Percentiles rank a stretch among this genome's conserved stretches.
Conservation (phyloP, 2,797 vertebrate genomes). For the Phoebastria nigripes region DNA sequence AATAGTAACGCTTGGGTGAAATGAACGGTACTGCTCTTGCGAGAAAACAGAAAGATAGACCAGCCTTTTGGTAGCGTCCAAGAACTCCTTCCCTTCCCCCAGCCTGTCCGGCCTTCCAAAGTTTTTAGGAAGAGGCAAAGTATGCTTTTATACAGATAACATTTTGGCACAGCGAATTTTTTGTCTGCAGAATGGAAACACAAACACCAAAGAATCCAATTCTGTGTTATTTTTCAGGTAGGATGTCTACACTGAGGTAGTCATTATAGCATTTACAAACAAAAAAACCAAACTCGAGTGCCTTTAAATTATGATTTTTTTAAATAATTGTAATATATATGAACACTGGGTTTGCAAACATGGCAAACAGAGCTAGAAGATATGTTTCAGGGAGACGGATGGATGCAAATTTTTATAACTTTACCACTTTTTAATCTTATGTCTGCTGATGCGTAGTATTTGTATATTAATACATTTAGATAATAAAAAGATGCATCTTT, state of each 20-base stretch:
- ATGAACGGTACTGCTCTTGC: background rate
- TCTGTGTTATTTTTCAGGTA: conserved; percentile 29
- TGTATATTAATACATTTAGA: background rate
- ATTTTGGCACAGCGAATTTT: background rate
- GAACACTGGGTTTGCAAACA: background rate
- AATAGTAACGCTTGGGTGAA: conserved; percentile 30
- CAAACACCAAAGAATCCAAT: background rate
- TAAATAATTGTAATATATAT: background rate
- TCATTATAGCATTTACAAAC: background rate
- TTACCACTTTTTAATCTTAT: background rate
- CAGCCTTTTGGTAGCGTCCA: conserved; percentile 62
- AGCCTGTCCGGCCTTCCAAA: conserved; percentile 47
- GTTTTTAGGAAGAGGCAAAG: conserved; percentile 53
- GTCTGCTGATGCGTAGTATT: background rate
- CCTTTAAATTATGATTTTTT: background rate
- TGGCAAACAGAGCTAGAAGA: background rate
- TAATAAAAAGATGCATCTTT: background rate
- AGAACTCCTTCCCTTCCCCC: conserved; percentile 58
- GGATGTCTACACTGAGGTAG: background rate
- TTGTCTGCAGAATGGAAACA: conserved; percentile 17
- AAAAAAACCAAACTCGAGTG: background rate
- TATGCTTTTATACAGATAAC: background rate
- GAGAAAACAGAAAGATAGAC: conserved; percentile 15
- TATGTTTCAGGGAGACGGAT: background rate
- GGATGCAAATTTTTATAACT: background rate